Base-by-base conservation (phyloP, 1,140 invertebrate genomes). In the Platyscapa corneri region DNA sequence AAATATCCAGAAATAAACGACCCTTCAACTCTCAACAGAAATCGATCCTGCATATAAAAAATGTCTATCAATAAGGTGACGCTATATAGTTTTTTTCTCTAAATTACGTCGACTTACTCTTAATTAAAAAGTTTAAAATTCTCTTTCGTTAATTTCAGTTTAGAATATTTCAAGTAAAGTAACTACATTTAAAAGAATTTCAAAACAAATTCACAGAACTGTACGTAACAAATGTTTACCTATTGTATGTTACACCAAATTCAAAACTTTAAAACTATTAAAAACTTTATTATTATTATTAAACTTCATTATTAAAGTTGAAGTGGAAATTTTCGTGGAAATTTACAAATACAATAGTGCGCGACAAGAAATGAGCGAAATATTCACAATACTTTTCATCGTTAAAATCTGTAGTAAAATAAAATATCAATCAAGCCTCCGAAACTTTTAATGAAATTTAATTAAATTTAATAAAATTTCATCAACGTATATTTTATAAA, bases 1-100 rank as follows among this genome's bases (percentile, higher is more conserved):
- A 74, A 49, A 77, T 65, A 83, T 56, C 42, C 39, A 16, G 27
- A 42, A 60, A 70, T 84, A 84, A 78, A 37, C 60, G 37, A 78
- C 30, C 60, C 82, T 84, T 37, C 42, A 70, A 14, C 64, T 77
- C 42, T 42, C 7, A 53, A 32, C 65, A 65, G 53, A 39, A 78
- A 84, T 84, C 76, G 49, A 79, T 84, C 27, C 64, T 34, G 14
- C 34, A 8, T 37, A 74, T 72, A 30, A 34, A 70, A 32, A 80
- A 46, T 34, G 10, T 65, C 23, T 23, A 27, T 64, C 32, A 6
- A 27, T 60, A 34, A 27, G 16, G 16, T 6, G 20, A 34, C 32
- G 27, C 14, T 42, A 30, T 46, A 30, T 32, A 46, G 64, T 46
- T 70, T 72, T 53, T 53, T 46, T 46, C 12, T 49, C 42, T 32